Conservation (phyloP, 1,140 invertebrate genomes). For the Drosophila jambulina region DNA sequence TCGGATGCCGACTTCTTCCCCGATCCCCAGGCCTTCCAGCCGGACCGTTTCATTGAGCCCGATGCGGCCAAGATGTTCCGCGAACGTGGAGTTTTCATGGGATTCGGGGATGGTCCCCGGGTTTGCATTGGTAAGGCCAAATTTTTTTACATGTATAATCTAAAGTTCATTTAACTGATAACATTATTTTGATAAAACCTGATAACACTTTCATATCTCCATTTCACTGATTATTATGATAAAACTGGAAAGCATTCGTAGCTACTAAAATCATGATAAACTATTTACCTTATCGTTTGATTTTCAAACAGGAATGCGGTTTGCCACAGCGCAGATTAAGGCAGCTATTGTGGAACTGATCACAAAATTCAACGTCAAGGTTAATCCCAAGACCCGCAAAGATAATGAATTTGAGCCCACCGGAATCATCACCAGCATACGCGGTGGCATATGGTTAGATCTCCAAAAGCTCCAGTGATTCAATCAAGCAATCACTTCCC, state of each 20-base stretch:
- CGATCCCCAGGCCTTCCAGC: slow-evolving; percentile 90
- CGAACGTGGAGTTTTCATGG: slow-evolving; percentile 59
- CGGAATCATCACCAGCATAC: slow-evolving; percentile 30
- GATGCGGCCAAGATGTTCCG: slow-evolving; percentile 62
- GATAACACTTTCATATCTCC: background rate
- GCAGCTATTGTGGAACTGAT: slow-evolving; percentile 71
- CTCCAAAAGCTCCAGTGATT: slow-evolving; percentile 44
- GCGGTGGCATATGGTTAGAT: slow-evolving; percentile 70
- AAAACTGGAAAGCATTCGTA: no score
- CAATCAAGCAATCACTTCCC: background rate
- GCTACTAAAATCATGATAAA: background rate
- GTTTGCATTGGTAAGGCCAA: slow-evolving; percentile 61
- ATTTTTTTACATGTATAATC: background rate
- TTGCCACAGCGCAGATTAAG: slow-evolving; percentile 71
- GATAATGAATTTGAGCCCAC: slow-evolving; percentile 60
- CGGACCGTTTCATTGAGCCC: slow-evolving; percentile 87
- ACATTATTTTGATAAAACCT: background rate
- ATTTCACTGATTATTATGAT: background rate
- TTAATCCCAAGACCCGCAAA: slow-evolving; percentile 69
- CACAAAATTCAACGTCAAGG: slow-evolving; percentile 63
- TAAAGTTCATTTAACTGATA: background rate
- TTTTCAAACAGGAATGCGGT: slow-evolving; percentile 64
- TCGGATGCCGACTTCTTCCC: slow-evolving; percentile 88
- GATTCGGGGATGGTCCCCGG: slow-evolving; percentile 73
- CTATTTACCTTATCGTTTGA: background rate